A percentile compares a stretch with the other conserved stretches of the same genome.
Evolutionary conservation across 2,888 invertebrate genomes (phyloP).

Genomic region (Aphodius granarius): DNA sequence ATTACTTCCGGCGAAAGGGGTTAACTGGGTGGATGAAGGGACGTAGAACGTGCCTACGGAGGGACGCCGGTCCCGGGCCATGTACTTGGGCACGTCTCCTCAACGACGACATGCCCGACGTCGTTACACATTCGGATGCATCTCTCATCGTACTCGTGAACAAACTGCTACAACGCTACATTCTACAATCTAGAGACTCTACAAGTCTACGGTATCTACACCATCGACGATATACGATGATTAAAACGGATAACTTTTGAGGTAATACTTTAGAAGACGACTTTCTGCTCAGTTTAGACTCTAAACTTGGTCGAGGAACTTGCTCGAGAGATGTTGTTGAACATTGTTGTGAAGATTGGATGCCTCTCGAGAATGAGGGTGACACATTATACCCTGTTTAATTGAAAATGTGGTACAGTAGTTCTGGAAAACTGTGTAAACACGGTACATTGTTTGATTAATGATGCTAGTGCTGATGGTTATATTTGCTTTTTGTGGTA

Average conservation of each 20-base stretch:
- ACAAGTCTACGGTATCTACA: too few relatives aligned
- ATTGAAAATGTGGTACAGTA: too few relatives aligned
- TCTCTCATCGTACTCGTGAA: background rate
- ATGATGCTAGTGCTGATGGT: too few relatives aligned
- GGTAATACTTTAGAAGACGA: background rate
- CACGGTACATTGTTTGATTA: too few relatives aligned
- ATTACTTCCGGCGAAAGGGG: background rate
- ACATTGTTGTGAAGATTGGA: background rate
- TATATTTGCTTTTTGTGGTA: too few relatives aligned
- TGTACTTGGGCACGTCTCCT: background rate
- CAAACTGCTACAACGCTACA: background rate
- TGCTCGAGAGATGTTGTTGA: background rate
- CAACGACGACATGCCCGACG: background rate
- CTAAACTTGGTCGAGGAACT: background rate
- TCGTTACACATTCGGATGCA: background rate
- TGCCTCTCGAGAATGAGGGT: background rate
- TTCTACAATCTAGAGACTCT: background rate
- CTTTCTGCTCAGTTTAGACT: background rate
- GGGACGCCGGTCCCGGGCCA: background rate
- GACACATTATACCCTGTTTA: too few relatives aligned
- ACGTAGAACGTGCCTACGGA: background rate
- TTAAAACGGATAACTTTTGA: background rate
- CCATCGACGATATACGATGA: background rate
- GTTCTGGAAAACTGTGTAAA: too few relatives aligned
- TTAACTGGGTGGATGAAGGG: background rate